Conservation (phyloP, 1,140 invertebrate genomes). For the Drosophila sp. region DNA sequence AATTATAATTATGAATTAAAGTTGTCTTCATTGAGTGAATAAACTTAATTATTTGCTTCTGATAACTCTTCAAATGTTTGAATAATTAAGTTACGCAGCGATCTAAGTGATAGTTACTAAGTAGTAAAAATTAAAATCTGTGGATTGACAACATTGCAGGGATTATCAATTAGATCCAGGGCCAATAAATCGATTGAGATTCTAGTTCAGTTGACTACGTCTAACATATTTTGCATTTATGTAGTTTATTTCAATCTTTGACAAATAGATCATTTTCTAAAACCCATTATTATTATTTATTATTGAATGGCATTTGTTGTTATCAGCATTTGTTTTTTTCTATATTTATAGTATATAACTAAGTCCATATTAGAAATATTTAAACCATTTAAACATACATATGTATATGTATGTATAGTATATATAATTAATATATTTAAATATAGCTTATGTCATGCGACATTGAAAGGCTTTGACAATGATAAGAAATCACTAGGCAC, state of each 20-base stretch:
- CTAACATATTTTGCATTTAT: neutral
- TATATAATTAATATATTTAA: conserved; percentile 29
- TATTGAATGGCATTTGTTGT: conserved; percentile 8
- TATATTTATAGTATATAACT: conserved; percentile 26
- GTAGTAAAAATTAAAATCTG: no score
- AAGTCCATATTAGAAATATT: conserved; percentile 16
- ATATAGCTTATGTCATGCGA: conserved; percentile 61
- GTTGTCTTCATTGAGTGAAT: neutral
- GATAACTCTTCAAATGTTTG: no score
- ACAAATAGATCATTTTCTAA: conserved; percentile 41
- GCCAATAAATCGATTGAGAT: no score
- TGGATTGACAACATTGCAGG: no score
- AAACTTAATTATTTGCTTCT: no score
- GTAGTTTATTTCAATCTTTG: conserved; percentile 21
- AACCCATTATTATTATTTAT: conserved; percentile 14
- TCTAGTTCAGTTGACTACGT: neutral
- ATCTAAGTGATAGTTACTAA: no score
- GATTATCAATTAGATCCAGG: no score
- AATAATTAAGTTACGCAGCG: no score
- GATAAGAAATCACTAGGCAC: conserved; percentile 46
- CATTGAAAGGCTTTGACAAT: conserved; percentile 40
- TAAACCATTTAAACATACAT: conserved; percentile 8
- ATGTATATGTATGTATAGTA: conserved; percentile 20
- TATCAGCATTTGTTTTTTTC: neutral
- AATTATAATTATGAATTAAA: conserved; percentile 2